Evolutionary conservation across 1,140 invertebrate species (phyloP).

Genomic region (Gryllus bimaculatus): DNA sequence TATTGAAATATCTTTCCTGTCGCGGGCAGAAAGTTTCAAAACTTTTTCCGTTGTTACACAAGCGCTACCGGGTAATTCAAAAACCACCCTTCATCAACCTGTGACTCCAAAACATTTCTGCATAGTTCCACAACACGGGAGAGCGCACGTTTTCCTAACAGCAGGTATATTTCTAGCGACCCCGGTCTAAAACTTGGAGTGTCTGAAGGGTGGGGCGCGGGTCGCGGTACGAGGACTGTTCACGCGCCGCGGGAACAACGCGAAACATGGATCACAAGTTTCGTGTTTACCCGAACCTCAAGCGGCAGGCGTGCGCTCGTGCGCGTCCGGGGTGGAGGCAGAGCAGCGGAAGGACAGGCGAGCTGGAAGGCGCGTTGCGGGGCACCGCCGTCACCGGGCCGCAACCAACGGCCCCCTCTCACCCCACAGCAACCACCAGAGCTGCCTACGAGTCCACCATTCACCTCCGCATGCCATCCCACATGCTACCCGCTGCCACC

Average conservation of each 20-base stretch:
- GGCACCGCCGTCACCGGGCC: too few relatives aligned
- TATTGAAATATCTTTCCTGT: too few relatives aligned
- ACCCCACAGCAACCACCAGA: too few relatives aligned
- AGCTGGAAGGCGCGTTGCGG: too few relatives aligned
- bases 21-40: neutral
- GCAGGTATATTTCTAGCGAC: neutral
- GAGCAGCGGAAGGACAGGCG: neutral
- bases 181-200: neutral
- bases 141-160: neutral
- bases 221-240: neutral
- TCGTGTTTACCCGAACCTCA: neutral
- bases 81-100: neutral
- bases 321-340: neutral
- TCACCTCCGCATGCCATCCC: too few relatives aligned
- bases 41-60: neutral
- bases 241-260: neutral
- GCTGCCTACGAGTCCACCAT: too few relatives aligned
- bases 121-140: neutral
- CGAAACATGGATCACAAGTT: conserved; percentile 1
- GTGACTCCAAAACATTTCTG: neutral
- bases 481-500: too few relatives aligned
- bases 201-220: neutral
- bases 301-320: neutral
- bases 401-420: too few relatives aligned
- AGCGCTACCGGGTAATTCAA: neutral